Evolutionary conservation across 2,888 invertebrate genomes (phyloP).

Genomic region (Alentia gelatinosa): DNA sequence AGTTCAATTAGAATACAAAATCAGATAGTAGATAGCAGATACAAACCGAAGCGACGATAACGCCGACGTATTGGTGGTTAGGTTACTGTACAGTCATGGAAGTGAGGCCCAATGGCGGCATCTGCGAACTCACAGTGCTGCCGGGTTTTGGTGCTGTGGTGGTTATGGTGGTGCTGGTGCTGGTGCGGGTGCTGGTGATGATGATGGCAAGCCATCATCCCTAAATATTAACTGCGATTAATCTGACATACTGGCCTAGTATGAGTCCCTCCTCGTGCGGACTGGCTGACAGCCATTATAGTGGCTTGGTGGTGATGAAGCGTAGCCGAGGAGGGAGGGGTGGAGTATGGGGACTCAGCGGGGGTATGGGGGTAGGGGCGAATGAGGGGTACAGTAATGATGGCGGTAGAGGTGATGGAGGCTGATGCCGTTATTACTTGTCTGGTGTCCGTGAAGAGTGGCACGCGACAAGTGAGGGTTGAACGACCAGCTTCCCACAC

Average conservation of each 20-base stretch:
- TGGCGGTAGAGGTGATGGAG: background rate
- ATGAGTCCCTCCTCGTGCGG: background rate
- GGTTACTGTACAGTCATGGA: too few relatives aligned
- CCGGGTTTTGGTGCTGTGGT: background rate
- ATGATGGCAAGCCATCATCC: too few relatives aligned
- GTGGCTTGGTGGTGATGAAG: background rate
- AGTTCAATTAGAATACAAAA: too few relatives aligned
- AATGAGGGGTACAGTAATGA: background rate
- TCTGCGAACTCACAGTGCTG: background rate
- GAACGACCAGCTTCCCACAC: too few relatives aligned
- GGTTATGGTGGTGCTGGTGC: background rate
- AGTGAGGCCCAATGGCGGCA: too few relatives aligned
- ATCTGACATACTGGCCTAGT: background rate
- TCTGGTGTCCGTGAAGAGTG: background rate
- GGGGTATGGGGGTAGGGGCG: background rate
- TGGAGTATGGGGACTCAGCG: background rate
- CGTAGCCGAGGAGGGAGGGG: background rate
- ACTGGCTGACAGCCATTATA: background rate
- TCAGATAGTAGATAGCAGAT: too few relatives aligned
- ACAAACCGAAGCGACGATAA: too few relatives aligned
- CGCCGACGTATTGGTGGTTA: too few relatives aligned
- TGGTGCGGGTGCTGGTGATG: background rate
- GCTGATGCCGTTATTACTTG: background rate
- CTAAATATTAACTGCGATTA: background rate
- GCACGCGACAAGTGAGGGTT: background rate